Percentiles rank a stretch among this genome's conserved stretches.
Conservation (phyloP, 1,140 invertebrate species). For the Tyrophagus putrescentiae region DNA sequence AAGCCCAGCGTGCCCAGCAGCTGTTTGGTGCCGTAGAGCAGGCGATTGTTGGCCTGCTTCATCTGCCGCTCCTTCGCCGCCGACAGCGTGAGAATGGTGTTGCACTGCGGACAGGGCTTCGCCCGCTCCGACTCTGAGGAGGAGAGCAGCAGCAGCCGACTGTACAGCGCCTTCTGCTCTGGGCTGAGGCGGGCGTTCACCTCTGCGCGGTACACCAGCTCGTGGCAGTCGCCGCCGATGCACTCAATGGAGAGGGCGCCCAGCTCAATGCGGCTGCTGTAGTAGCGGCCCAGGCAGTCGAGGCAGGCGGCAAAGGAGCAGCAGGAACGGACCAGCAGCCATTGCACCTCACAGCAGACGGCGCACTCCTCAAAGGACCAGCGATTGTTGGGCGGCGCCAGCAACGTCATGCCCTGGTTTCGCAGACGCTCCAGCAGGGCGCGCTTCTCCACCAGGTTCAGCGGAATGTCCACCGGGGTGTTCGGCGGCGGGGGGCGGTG, state of each 20-base stretch:
- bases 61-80: conserved; percentile 17
- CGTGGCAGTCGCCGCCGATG: conserved; percentile 29
- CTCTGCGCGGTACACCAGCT: conserved; percentile 33
- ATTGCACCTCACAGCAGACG: conserved; percentile 25
- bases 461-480: neutral
- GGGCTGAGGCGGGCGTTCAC: conserved; percentile 29
- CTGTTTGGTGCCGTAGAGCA: conserved; percentile 20
- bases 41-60: conserved; percentile 25
- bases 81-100: conserved; percentile 26
- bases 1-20: neutral
- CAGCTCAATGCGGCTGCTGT: conserved; percentile 29
- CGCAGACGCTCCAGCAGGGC: neutral
- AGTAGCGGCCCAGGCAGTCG: conserved; percentile 31
- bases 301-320: conserved; percentile 33
- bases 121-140: conserved; percentile 33
- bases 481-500: neutral
- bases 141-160: conserved; percentile 31
- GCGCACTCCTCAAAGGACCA: conserved; percentile 25
- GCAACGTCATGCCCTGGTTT: neutral
- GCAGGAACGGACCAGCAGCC: conserved; percentile 30
- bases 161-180: conserved; percentile 32
- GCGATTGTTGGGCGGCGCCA: conserved; percentile 2
- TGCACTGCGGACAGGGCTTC: conserved; percentile 37
- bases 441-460: neutral
- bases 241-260: conserved; percentile 34